These are phyloP conservation scores for Sibirionetta formosa DNA, from an alignment of 2,797 vertebrate species.

Conservation along the genomic window DNA sequence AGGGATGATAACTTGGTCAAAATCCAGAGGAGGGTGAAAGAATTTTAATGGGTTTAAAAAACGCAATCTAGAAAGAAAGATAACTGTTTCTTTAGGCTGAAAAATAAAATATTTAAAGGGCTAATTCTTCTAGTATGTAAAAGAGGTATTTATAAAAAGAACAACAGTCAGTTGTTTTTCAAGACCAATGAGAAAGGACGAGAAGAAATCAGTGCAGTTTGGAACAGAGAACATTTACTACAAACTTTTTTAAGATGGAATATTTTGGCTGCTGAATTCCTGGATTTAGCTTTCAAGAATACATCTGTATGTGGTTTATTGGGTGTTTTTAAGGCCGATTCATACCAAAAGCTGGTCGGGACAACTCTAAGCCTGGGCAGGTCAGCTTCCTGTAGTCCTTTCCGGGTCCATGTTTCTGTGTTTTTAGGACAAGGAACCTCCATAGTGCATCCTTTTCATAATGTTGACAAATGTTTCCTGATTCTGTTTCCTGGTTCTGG, in stretches of 20 bases:
- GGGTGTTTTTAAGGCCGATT: neutral
- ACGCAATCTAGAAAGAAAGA: neutral
- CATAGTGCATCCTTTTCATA: neutral
- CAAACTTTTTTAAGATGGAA: neutral
- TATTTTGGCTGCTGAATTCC: neutral
- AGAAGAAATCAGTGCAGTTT: neutral
- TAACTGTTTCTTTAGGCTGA: neutral
- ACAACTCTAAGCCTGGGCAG: neutral
- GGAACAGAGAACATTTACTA: neutral
- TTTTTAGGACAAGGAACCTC: neutral
- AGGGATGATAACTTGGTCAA: neutral
- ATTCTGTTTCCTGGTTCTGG: neutral
- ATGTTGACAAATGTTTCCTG: neutral
- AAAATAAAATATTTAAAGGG: neutral
- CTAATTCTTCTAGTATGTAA: neutral
- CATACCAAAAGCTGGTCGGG: neutral
- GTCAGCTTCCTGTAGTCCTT: neutral
- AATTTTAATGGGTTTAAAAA: neutral
- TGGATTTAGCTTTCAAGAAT: neutral
- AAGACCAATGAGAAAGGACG: neutral
- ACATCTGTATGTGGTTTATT: neutral
- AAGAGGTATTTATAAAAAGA: neutral
- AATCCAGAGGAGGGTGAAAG: neutral
- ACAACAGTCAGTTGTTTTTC: neutral
- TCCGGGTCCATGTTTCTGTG: neutral